Percentiles rank a stretch among this genome's conserved stretches.
phyloP scores from a whole-genome alignment of 2,888 invertebrate genomes.

The Coelinius sp. region DNA sequence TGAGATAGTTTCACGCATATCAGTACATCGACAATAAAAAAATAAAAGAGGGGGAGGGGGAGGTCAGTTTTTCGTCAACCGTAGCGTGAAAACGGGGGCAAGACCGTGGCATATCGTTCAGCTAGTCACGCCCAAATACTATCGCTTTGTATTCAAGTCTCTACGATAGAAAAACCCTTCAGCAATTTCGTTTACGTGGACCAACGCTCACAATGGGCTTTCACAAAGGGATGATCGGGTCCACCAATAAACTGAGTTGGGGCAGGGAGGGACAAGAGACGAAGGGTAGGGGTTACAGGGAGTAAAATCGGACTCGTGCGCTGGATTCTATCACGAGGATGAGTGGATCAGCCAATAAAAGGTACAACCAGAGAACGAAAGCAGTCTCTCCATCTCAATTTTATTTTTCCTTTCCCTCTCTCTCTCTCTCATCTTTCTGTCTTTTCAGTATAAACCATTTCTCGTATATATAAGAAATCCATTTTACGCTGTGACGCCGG shows the following conservation, averaged over 20 bases:
- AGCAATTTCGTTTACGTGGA: conserved; percentile 69
- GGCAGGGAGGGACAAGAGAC: neutral
- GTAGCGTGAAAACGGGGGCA: conserved; percentile 62
- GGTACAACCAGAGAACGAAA: conserved; percentile 51
- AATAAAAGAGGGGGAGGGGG: conserved; percentile 47
- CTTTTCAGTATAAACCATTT: conserved; percentile 5
- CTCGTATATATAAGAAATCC: conserved; percentile 37
- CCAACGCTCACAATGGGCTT: conserved; percentile 63
- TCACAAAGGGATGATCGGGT: conserved; percentile 66
- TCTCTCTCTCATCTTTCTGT: neutral
- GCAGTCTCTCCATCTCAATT: conserved; percentile 22
- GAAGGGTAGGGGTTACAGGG: conserved; percentile 53
- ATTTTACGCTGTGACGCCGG: conserved; percentile 45
- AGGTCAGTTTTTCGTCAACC: conserved; percentile 58
- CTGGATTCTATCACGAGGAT: conserved; percentile 64
- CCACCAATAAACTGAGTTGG: conserved; percentile 62
- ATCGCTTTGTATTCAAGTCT: conserved; percentile 53
- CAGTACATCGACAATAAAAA: conserved; percentile 23
- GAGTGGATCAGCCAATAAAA: conserved; percentile 65
- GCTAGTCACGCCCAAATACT: conserved; percentile 65
- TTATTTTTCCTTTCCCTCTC: neutral
- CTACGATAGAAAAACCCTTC: conserved; percentile 52
- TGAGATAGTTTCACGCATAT: conserved; percentile 14
- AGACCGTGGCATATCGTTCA: conserved; percentile 62
- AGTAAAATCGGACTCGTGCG: conserved; percentile 62